Base-by-base conservation (phyloP, 2,797 vertebrate species). In the Sylvia borin region DNA sequence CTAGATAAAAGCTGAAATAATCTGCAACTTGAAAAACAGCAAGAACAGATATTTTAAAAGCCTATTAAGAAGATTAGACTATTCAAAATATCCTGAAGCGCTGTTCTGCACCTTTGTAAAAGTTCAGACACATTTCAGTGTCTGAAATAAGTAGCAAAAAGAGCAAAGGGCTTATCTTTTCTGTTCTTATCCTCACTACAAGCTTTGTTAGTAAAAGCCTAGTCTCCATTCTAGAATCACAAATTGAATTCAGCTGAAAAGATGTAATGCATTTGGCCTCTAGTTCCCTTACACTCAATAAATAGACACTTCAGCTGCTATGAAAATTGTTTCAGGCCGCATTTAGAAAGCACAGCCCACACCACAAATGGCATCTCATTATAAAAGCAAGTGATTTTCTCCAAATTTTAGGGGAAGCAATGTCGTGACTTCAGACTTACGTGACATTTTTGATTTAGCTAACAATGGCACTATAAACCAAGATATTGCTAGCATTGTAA, bases 21-120 rank as follows among this genome's bases (percentile, higher is more conserved):
- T 5, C n/a, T 84, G 40, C 82, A 67, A 58, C 72, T 74, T 93
- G 50, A 65, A 93, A 93, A 94, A 40, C 43, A 71, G 32, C 60
- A 45, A 36, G 42, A 86, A 65, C 7, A 58, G 60, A 13, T 40
- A 74, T 93, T 95, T 93, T 73, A 47, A 96, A 94, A 93, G 47
- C 22, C 85, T 55, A 76, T 97, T 96, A 96, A 81, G 62, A 91
- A 87, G 68, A 95, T 85, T 11, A 75, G 29, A 34, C 77, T 94
- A 61, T 92, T 94, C 73, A 88, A 93, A 82, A 84, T 54, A 54
- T 45, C 61, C 40, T 42, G 14, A 91, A 94, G 34, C 77, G 73
- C 75, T 79, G 4, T 72, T 94, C 45, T 75, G 65, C 48, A 91
- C 66, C 60, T 94, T 89, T 88, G 47, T 62, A 71, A 53, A 95